phyloP scores from a whole-genome alignment of 2,888 invertebrate species.

The Calameuta idolon region DNA sequence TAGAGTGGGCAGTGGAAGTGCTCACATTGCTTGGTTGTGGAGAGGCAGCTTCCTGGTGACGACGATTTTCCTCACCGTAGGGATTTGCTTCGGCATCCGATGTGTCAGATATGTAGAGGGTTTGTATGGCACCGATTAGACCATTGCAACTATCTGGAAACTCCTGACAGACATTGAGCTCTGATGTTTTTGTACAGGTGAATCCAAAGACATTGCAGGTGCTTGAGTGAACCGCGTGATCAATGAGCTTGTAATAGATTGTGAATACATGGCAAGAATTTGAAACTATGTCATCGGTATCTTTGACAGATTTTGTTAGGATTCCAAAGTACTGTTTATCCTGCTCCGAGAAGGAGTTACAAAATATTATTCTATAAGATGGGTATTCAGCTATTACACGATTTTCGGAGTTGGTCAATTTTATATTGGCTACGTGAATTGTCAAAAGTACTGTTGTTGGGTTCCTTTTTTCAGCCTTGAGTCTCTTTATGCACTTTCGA shows the following conservation, averaged over 20 bases:
- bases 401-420: conserved; percentile 83
- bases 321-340: conserved; percentile 94
- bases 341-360: conserved; percentile 90
- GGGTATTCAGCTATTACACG: conserved; percentile 88
- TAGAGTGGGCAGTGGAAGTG: conserved; percentile 85
- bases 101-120: conserved; percentile 68
- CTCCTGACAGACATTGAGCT: conserved; percentile 85
- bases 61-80: conserved; percentile 46
- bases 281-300: conserved; percentile 73
- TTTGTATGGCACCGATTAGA: conserved; percentile 71
- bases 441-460: conserved; percentile 88
- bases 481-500: conserved; percentile 87
- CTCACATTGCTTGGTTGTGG: conserved; percentile 88
- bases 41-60: conserved; percentile 67
- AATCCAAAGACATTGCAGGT: conserved; percentile 88
- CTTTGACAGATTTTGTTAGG: conserved; percentile 82
- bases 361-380: conserved; percentile 86
- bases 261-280: conserved; percentile 97
- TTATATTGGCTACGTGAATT: conserved; percentile 83
- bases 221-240: conserved; percentile 83
- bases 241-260: conserved; percentile 86
- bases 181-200: conserved; percentile 83
- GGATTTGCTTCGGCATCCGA: conserved; percentile 52
- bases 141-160: conserved; percentile 87
- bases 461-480: conserved; percentile 89